A percentile compares a stretch with the other conserved stretches of the same genome.
phyloP scores from a whole-genome alignment of 2,888 invertebrate species.

The Eilema depressum region DNA sequence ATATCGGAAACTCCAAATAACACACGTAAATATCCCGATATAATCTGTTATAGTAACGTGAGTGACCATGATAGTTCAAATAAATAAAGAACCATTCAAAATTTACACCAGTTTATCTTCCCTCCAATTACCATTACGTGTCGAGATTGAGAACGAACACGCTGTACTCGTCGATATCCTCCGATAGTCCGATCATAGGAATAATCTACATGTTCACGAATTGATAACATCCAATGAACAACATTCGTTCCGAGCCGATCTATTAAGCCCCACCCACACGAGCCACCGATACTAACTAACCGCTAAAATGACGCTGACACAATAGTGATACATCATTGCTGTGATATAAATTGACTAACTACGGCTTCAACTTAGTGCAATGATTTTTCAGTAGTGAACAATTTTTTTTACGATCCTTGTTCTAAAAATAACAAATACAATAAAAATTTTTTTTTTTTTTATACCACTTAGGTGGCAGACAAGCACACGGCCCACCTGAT shows the following conservation, averaged over 20 bases:
- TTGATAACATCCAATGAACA: slow-evolving; percentile 82
- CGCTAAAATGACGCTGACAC: slow-evolving; percentile 65
- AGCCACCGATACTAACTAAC: slow-evolving; percentile 62
- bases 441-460: too few relatives aligned
- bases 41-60: too few relatives aligned
- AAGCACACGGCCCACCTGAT: too few relatives aligned
- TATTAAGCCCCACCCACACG: slow-evolving; percentile 81
- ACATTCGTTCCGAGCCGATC: slow-evolving; percentile 75
- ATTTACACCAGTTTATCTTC: slow-evolving; percentile 25
- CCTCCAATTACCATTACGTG: slow-evolving; percentile 31
- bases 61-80: too few relatives aligned
- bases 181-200: slow-evolving; percentile 63
- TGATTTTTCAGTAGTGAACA: too few relatives aligned
- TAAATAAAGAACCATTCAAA: slow-evolving; percentile 17
- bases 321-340: not conserved
- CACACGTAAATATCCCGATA: too few relatives aligned
- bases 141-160: slow-evolving; percentile 39
- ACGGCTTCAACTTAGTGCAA: too few relatives aligned
- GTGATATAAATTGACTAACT: not conserved
- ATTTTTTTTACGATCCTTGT: too few relatives aligned
- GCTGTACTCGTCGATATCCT: slow-evolving; percentile 49
- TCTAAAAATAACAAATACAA: too few relatives aligned
- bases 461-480: too few relatives aligned
- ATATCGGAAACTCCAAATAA: too few relatives aligned
- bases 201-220: slow-evolving; percentile 75